A percentile compares a stretch with the other conserved stretches of the same genome.
Conservation (phyloP, 2,888 invertebrate genomes). For the Chouioia cunea region DNA sequence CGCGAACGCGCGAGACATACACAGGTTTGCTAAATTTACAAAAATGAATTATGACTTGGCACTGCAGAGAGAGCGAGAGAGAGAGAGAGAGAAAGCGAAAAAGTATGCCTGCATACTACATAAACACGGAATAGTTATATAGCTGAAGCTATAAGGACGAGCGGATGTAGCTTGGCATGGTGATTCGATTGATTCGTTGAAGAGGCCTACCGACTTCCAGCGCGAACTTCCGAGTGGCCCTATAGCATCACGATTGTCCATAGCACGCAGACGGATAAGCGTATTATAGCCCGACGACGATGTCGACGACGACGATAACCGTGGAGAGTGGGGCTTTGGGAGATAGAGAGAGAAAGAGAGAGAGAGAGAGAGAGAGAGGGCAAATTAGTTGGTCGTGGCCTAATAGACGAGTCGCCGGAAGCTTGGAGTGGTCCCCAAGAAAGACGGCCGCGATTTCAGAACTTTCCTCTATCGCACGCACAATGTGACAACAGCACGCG, state of each 20-base stretch:
- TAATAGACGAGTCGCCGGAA: slow-evolving; percentile 42
- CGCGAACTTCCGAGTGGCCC: slow-evolving; percentile 61
- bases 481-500: too few species aligned
- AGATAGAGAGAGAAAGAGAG: slow-evolving; percentile 20
- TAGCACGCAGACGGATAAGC: neutral
- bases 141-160: slow-evolving; percentile 49
- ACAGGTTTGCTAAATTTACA: too few species aligned
- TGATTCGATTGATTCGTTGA: slow-evolving; percentile 62
- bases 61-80: neutral
- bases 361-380: slow-evolving; percentile 41
- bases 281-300: neutral
- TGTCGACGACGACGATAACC: neutral
- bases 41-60: neutral
- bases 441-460: slow-evolving; percentile 7
- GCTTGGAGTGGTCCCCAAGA: neutral
- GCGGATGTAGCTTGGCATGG: slow-evolving; percentile 62
- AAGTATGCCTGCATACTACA: too few species aligned
- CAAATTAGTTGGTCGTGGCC: slow-evolving; percentile 42
- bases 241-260: neutral
- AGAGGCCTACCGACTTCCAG: slow-evolving; percentile 53
- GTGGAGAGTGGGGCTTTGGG: neutral
- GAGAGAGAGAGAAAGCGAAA: neutral
- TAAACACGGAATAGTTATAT: too few species aligned
- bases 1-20: too few species aligned
- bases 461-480: too few species aligned